Base-by-base conservation (phyloP, 2,113 vertebrate genomes). In the Synchiropus splendidus region DNA sequence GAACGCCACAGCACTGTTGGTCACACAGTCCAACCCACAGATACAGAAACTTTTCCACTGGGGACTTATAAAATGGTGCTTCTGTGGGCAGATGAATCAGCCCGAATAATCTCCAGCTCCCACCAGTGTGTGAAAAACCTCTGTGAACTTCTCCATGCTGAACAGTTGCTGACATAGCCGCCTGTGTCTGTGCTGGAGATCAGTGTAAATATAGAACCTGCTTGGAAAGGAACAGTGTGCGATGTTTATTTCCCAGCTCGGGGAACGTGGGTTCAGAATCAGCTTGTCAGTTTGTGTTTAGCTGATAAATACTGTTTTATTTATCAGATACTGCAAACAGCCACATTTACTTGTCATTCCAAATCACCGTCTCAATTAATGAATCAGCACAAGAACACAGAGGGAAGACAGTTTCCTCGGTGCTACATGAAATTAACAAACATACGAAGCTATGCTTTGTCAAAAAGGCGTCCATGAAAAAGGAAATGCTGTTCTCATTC, bases 261-360 rank as follows among this genome's bases (percentile, higher is more conserved):
- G 21, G 21, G 4, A 5, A 27, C 4, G 21, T 27, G 8, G 4
- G 21, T 27, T 27, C 14, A 41, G 36, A 1, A 30, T 21, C 12
- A 1, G 17, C 32, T 33, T 31, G 39, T 5, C 15, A 3, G 2
- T 14, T 32, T 18, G 16, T 42, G 5, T 35, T 27, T 27, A 8
- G 21, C 8, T 27, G 4, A 8, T 27, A 27, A n/a, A 27, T 27
- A 27, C 8, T 27, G 21, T 27, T 27, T 5, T 27, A 5, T 4
- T 27, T 27, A 27, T 27, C 8, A 8, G n/a, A n/a, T n/a, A 4
- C 21, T 27, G 21, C 8, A 4, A 27, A 27, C 21, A 27, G 4
- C 21, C 21, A 27, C 21, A 46, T 53, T 16, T 2, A 33, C 42
- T 56, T 41, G 34, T 52, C 11, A 13, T n/a, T n/a, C n/a, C n/a